Evolutionary conservation across 2,888 invertebrate genomes (phyloP).

Genomic region (Acheta domesticus): DNA sequence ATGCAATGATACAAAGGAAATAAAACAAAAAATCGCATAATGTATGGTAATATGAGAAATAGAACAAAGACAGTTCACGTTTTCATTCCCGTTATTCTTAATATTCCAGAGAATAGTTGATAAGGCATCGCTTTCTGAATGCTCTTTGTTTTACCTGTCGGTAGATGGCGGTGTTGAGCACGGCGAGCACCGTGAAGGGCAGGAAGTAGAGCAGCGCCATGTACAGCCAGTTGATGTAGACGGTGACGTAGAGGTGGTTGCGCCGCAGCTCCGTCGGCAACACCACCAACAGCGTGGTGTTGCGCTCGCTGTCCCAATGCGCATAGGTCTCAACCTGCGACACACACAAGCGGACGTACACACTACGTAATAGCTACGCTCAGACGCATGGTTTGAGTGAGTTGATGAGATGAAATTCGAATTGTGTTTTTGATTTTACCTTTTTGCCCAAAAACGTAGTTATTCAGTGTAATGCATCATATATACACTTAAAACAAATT

Average conservation of each 20-base stretch:
- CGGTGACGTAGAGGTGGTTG: constrained; percentile 69
- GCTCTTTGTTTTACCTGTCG: constrained; percentile 57
- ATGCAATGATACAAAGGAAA: too few relatives aligned
- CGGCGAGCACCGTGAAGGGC: constrained; percentile 83
- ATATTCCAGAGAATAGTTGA: background rate
- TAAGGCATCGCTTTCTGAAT: background rate
- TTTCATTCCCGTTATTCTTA: background rate
- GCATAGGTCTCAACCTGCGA: background rate
- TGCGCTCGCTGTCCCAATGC: constrained; percentile 49
- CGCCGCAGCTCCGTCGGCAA: constrained; percentile 65
- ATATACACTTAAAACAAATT: too few relatives aligned
- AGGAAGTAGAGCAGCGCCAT: constrained; percentile 90
- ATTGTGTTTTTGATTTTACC: too few relatives aligned
- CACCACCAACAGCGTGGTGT: constrained; percentile 66
- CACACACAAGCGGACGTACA: too few relatives aligned
- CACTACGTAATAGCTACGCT: too few relatives aligned
- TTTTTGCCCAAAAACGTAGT: too few relatives aligned
- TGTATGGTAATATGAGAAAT: too few relatives aligned
- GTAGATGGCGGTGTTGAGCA: constrained; percentile 88
- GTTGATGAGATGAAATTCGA: too few relatives aligned
- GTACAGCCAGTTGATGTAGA: constrained; percentile 94
- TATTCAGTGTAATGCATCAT: too few relatives aligned
- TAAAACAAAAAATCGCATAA: too few relatives aligned
- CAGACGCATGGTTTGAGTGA: too few relatives aligned
- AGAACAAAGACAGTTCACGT: too few relatives aligned